Percentiles rank a stretch among this genome's conserved stretches.
These are phyloP conservation scores for Cololabis saira DNA, from an alignment of 2,113 vertebrate genomes.

Conservation along the genomic window DNA sequence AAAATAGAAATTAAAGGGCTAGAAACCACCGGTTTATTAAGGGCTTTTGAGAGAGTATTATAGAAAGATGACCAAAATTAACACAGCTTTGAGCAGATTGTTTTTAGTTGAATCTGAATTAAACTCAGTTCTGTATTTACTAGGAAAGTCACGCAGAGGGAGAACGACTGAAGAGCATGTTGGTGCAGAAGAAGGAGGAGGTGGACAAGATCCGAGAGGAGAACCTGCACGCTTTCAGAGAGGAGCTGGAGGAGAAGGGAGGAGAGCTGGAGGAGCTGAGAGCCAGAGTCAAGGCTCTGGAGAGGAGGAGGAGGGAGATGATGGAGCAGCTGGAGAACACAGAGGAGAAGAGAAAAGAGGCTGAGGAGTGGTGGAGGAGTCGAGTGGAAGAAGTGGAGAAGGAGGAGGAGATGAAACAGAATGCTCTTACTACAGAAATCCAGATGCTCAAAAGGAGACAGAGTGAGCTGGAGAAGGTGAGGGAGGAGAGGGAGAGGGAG, in stretches of 20 bases:
- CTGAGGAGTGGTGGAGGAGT: constrained; percentile 28
- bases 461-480: constrained; percentile 24
- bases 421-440: background rate
- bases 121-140: no score
- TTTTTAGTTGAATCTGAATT: no score
- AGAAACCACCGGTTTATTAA: no score
- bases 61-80: no score
- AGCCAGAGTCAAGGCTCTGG: constrained; percentile 49
- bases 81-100: no score
- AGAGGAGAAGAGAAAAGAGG: constrained; percentile 16
- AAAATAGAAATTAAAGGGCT: no score
- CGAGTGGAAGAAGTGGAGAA: constrained; percentile 25
- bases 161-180: constrained; percentile 56
- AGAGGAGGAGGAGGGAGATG: constrained; percentile 51
- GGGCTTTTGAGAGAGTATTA: no score
- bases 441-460: constrained; percentile 12
- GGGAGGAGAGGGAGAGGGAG: background rate
- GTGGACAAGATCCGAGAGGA: constrained; percentile 46
- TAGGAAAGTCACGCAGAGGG: constrained; percentile 73
- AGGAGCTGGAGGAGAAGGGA: constrained; percentile 39
- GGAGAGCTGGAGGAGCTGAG: constrained; percentile 54
- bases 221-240: constrained; percentile 8
- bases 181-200: constrained; percentile 66
- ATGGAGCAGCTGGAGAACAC: constrained; percentile 25
- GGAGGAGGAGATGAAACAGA: constrained; percentile 21